Base-by-base conservation (phyloP, 2,113 vertebrate genomes). In the Puffinus mauretanicus region DNA sequence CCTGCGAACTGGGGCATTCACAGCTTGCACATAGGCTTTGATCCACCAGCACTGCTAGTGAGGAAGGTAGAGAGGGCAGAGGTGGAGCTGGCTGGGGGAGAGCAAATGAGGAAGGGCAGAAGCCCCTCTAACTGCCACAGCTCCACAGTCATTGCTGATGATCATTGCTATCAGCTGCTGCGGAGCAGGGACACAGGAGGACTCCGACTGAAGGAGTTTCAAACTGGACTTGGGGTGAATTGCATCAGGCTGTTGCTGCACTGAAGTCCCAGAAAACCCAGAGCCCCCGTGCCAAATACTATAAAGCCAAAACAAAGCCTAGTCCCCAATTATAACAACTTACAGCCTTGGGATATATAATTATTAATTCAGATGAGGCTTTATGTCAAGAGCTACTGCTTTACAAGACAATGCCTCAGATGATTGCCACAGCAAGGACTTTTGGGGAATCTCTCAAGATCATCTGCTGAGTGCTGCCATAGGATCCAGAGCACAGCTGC, bases 281-380 rank as follows among this genome's bases (percentile, higher is more conserved):
- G 18, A 90, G 15, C 8, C 46, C 66, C n/a, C 0, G 0, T 54
- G 42, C 14, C 40, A 76, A 75, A 40, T 40, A 16, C 10, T 60
- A 27, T 46, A 79, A 69, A 90, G 55, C 57, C 66, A 69, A 91
- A 93, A 76, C 46, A 96, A 95, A 92, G n/a, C n/a, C 54, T 36
- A 15, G 18, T n/a, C 70, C 38, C 38, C 44, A 66, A 64, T 38
- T 40, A 30, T 22, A 93, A 82, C 13, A 73, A 46, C 16, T 75
- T 44, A 67, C 18, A 81, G 25, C 69, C 88, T 82, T 90, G 52
- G 60, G 52, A 52, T 40, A 16, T 5, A 27, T 2, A 62, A 81
- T 66, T 83, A 71, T 14, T 88, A 61, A 49, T 86, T 88, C 80
- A 92, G 76, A 60, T 57, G 47, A 88, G 60, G 44, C 27, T 95